phyloP scores from a whole-genome alignment of 1,140 invertebrate genomes.

The Olivierus martensii region DNA sequence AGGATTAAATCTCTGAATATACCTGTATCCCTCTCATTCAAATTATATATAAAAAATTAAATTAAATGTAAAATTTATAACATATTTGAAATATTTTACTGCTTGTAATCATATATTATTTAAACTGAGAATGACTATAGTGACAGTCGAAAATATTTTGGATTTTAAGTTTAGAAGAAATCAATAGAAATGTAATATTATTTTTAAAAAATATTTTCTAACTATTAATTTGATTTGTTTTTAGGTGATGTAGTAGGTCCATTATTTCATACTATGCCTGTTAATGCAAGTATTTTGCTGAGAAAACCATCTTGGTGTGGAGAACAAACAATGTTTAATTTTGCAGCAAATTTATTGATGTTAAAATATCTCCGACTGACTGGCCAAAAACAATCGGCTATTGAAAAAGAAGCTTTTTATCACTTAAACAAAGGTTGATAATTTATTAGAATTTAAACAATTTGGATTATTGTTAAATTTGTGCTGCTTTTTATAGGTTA shows the following conservation, averaged over 20 bases:
- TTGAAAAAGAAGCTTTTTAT: slow-evolving; percentile 62
- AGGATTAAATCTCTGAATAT: too few relatives aligned
- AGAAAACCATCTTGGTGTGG: slow-evolving; percentile 59
- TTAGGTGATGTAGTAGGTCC: slow-evolving; percentile 81
- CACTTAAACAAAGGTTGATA: slow-evolving; percentile 56
- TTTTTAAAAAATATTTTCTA: neutral
- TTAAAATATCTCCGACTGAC: slow-evolving; percentile 78
- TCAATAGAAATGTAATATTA: too few relatives aligned
- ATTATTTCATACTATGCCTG: slow-evolving; percentile 81
- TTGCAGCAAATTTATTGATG: slow-evolving; percentile 83
- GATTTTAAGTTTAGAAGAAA: too few relatives aligned
- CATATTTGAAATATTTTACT: too few relatives aligned
- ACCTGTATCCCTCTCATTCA: too few relatives aligned
- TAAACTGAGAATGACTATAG: too few relatives aligned
- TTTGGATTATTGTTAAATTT: neutral
- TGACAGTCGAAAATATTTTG: too few relatives aligned
- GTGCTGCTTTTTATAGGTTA: too few relatives aligned
- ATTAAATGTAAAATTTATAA: too few relatives aligned
- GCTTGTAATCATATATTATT: too few relatives aligned
- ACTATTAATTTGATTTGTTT: neutral
- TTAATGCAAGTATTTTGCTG: slow-evolving; percentile 66
- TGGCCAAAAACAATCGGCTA: slow-evolving; percentile 50
- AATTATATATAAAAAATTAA: too few relatives aligned
- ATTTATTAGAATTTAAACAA: neutral
- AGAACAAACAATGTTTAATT: slow-evolving; percentile 91